These are phyloP conservation scores for Sandelia bainsii DNA, from an alignment of 2,797 vertebrate genomes.

Conservation along the genomic window DNA sequence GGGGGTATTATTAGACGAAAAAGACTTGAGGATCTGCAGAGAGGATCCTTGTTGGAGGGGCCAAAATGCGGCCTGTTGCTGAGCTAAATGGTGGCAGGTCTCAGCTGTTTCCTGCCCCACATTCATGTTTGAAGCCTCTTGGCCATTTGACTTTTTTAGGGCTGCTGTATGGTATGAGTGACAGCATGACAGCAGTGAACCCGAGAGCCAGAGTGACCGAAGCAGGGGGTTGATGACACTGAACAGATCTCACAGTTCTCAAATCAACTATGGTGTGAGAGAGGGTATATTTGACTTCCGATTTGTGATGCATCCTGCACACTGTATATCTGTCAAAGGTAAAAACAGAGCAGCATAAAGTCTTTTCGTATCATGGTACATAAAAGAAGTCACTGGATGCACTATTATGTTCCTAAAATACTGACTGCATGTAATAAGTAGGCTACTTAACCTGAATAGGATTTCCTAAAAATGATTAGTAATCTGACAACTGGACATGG, in stretches of 20 bases:
- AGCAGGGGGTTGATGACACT: slow-evolving; percentile 36
- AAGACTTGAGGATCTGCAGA: slow-evolving; percentile 12
- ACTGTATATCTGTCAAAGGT: slow-evolving; percentile 4
- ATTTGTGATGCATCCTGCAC: slow-evolving; percentile 1
- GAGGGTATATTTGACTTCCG: background rate
- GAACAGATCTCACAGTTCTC: slow-evolving; percentile 25
- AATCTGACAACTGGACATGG: slow-evolving; percentile 9
- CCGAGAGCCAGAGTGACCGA: slow-evolving; percentile 6
- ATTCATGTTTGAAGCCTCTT: slow-evolving; percentile 27
- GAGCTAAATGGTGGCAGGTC: slow-evolving; percentile 24
- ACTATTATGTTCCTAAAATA: background rate
- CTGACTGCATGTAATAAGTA: background rate
- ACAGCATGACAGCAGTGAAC: slow-evolving; percentile 52
- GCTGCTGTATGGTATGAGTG: slow-evolving; percentile 34
- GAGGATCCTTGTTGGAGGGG: slow-evolving; percentile 1
- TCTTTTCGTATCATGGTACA: background rate
- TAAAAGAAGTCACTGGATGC: slow-evolving; percentile 13
- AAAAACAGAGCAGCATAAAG: background rate
- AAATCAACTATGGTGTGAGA: background rate
- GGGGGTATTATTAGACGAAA: slow-evolving; percentile 6
- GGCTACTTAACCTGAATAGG: too few species aligned
- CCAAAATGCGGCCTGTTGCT: slow-evolving; percentile 42
- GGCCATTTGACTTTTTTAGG: slow-evolving; percentile 3
- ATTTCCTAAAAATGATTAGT: background rate
- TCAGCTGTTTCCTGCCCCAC: slow-evolving; percentile 30